Evolutionary conservation across 2,888 invertebrate genomes (phyloP), one percentile per base, ranked within the genome.

Genomic region (Catocala fraxini): DNA sequence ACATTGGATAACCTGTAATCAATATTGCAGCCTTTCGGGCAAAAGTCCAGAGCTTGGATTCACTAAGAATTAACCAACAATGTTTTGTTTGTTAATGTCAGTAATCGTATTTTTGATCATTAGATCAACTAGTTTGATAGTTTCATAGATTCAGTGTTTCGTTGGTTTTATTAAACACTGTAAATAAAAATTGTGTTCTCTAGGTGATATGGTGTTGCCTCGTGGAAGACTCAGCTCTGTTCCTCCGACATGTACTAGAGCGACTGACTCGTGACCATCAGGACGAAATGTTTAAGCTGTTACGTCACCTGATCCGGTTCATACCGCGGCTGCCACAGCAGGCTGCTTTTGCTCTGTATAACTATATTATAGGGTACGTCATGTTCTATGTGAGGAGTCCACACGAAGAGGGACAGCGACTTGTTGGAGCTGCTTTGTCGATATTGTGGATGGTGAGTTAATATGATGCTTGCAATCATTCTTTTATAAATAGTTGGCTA

Each of bases 371-470:
- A 76, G 99, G 99, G 1, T 99, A 99, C 84, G 98, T 99, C 4
- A 99, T 99, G 99, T 99, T 99, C 92, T 99, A 99, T 83, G 99
- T 99, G 2, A 95, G 99, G 58, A 97, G 98, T 10, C 99, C 99
- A 0, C 98, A 99, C 82, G 99, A 99, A 83, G 98, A 98, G 51
- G 98, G 99, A 0, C 99, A 99, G 82, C 97, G 98, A 85, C 96
- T 99, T 51, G 98, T 99, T 66, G 98, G 99, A 6, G 97, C 98
- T 13, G 99, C 99, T 0, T 94, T 99, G 2, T 98, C 99, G 0
- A 96, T 99, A 59, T 93, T 99, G 1, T 99, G 99, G 99, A 98
- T 99, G 97, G 99, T 97, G 88, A 70, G 68, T 58, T 13, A 0
- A 5, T 35, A 11, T 39, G 9, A 0, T 6, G 3, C 7, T 6